phyloP scores from a whole-genome alignment of 2,113 vertebrate species.

The Microtus ochrogaster region DNA sequence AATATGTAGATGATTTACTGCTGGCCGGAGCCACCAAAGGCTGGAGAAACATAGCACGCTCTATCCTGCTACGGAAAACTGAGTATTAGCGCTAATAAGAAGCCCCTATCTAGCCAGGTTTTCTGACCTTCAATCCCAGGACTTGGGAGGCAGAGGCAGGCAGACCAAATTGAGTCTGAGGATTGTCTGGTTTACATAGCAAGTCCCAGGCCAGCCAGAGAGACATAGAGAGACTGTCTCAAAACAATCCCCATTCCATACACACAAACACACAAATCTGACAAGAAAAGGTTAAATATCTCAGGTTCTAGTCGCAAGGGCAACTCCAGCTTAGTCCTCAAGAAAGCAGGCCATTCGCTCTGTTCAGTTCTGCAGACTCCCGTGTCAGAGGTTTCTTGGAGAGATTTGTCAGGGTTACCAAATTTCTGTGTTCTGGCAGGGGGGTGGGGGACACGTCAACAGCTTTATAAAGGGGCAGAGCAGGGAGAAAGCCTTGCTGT shows the following conservation, averaged over 20 bases:
- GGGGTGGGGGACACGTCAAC: neutral
- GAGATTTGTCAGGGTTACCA: neutral
- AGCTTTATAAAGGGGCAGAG: neutral
- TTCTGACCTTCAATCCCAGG: neutral
- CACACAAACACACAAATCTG: neutral
- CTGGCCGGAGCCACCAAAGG: neutral
- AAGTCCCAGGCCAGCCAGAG: neutral
- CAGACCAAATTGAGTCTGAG: neutral
- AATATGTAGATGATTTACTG: neutral
- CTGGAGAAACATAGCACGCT: neutral
- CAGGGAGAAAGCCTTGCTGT: neutral
- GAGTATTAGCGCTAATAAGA: neutral
- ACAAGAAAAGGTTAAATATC: neutral
- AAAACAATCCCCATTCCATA: neutral
- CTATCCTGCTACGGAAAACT: neutral
- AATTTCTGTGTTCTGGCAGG: neutral
- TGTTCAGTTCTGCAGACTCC: neutral
- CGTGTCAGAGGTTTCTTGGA: neutral
- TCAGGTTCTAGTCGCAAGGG: neutral
- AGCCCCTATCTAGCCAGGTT: neutral
- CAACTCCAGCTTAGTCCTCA: neutral
- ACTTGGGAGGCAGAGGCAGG: neutral
- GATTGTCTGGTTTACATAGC: neutral
- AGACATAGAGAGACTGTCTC: neutral
- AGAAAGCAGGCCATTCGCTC: neutral